Evolutionary conservation across 2,113 vertebrate species (phyloP).

Genomic region (Colossoma macropomum): DNA sequence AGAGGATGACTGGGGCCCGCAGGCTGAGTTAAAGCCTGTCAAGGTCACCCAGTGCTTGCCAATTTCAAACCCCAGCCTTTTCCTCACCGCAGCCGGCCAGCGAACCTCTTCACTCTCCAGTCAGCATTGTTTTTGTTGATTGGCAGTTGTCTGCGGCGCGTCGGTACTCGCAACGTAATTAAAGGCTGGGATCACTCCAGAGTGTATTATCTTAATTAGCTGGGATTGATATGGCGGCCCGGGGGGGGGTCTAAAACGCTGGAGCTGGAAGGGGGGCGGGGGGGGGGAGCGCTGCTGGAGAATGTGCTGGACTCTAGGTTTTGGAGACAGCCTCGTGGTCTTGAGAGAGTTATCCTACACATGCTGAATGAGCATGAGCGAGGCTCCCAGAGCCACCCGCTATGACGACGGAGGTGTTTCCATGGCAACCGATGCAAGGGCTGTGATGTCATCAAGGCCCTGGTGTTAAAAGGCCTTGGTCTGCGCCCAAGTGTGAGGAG

Average conservation of each 20-base stretch:
- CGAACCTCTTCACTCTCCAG: neutral
- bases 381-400: neutral
- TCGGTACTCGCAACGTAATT: slow-evolving; percentile 11
- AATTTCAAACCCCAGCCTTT: neutral
- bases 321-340: neutral
- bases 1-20: slow-evolving; percentile 44
- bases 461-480: slow-evolving; percentile 23
- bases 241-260: neutral
- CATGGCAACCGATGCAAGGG: slow-evolving; percentile 34
- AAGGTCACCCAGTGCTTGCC: slow-evolving; percentile 53
- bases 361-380: neutral
- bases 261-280: too few species aligned
- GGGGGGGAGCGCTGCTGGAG: too few species aligned
- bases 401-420: slow-evolving; percentile 26
- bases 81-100: neutral
- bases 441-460: slow-evolving; percentile 22
- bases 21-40: slow-evolving; percentile 53
- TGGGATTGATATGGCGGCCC: slow-evolving; percentile 9
- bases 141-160: slow-evolving; percentile 33
- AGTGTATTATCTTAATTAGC: slow-evolving; percentile 40
- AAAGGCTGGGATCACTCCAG: neutral
- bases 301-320: neutral
- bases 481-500: slow-evolving; percentile 11
- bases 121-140: slow-evolving; percentile 11
- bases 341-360: neutral